These are phyloP conservation scores for Actenoides lindsayi DNA, from an alignment of 2,113 vertebrate species.

Conservation along the genomic window DNA sequence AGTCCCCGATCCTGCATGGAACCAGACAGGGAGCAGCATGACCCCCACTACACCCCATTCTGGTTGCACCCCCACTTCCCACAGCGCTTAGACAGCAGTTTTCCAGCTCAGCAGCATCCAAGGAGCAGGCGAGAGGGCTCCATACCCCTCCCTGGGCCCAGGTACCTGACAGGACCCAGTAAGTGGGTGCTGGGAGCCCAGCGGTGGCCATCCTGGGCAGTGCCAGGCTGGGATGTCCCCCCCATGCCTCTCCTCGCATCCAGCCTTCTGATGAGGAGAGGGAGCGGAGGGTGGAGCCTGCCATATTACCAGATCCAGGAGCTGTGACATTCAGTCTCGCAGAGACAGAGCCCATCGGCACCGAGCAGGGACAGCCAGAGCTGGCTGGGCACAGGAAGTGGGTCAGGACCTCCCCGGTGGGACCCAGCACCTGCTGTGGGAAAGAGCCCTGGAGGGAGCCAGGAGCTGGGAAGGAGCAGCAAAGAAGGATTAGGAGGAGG, in stretches of 20 bases:
- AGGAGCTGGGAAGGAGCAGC: neutral
- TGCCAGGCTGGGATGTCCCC: neutral
- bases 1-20: accelerated
- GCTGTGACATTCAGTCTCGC: neutral
- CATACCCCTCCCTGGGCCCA: neutral
- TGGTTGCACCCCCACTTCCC: neutral
- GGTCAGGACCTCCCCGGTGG: neutral
- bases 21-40: accelerated
- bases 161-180: accelerated
- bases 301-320: neutral
- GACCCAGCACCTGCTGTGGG: neutral
- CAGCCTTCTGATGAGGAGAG: neutral
- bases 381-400: accelerated
- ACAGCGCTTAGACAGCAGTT: neutral
- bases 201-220: neutral
- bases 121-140: neutral
- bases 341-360: neutral
- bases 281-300: slow-evolving; percentile 32
- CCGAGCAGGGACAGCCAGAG: neutral
- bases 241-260: neutral
- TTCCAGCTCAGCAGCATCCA: neutral
- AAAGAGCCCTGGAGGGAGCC: neutral
- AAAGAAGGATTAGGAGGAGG: neutral
- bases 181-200: neutral
- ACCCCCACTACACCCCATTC: neutral